Base-by-base conservation (phyloP, 2,113 vertebrate genomes). In the Cynocephalus volans region DNA sequence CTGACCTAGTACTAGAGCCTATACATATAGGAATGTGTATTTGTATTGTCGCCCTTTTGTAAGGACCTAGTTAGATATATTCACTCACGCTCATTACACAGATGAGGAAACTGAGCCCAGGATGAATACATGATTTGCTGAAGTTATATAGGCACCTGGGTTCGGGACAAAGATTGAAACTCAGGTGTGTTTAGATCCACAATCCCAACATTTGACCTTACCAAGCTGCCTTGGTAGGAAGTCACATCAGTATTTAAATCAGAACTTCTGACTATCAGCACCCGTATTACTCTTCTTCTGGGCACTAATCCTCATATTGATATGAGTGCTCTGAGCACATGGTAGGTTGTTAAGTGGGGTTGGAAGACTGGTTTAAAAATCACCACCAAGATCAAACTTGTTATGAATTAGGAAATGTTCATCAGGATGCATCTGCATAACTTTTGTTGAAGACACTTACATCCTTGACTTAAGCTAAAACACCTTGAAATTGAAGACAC, bases 391-490 rank as follows among this genome's bases (percentile, higher is more conserved):
- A 31, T 75, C 26, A 76, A 65, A 62, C 50, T 2, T 41, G 33
- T 75, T 48, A 50, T 14, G 28, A 48, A 31, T 82, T 36, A 69
- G 48, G 33, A 77, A 48, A 77, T 41, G 62, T 67, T 91, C 70
- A 90, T 80, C 45, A 60, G 69, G 75, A 76, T 24, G 26, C 24
- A 69, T 85, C 70, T 73, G 50, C 56, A 31, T 26, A 28, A 73
- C 36, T 72, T 83, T 5, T 28, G 56, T 28, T 33, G 50, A 90
- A 60, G 89, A 88, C 17, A 84, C 23, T 80, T 62, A 36, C 2
- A 12, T 69, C 48, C 17, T 96, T 77, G 73, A 48, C 4, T 94
- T 48, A 95, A 97, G 77, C 75, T 82, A 86, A 75, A 58, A 60
- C 2, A 26, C 69, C 21, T 26, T 77, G 77, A 70, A 93, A 92